Evolutionary conservation across 2,888 invertebrate genomes (phyloP).

Genomic region (Mythimna lalbum): DNA sequence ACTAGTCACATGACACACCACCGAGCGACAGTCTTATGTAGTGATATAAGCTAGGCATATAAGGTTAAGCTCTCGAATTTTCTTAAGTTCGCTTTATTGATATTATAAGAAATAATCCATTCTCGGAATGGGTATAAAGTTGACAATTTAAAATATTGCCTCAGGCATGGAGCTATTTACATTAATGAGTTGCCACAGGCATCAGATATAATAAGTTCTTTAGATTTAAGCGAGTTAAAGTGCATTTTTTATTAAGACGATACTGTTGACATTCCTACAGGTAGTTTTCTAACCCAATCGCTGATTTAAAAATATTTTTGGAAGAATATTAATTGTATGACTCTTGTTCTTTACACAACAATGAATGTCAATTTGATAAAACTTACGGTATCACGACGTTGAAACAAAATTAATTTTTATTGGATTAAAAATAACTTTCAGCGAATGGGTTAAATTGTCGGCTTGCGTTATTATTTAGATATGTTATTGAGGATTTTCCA

Average conservation of each 20-base stretch:
- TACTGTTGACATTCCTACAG: conserved; percentile 34
- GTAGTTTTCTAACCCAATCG: conserved; percentile 7
- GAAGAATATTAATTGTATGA: not conserved
- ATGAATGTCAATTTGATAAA: not conserved
- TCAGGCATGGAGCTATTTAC: not conserved
- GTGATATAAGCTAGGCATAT: not conserved
- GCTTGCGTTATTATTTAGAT: not conserved
- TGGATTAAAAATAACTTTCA: not conserved
- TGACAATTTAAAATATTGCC: not conserved
- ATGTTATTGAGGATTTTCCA: too few relatives aligned
- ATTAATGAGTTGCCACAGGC: conserved; percentile 29
- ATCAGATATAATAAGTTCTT: not conserved
- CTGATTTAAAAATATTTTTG: not conserved
- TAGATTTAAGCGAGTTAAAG: conserved; percentile 35
- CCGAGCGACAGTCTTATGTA: conserved; percentile 17
- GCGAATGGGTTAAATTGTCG: conserved; percentile 1
- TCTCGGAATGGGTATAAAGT: not conserved
- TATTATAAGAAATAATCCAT: not conserved
- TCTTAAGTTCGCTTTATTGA: not conserved
- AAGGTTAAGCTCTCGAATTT: not conserved
- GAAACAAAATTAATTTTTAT: not conserved
- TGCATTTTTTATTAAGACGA: not conserved
- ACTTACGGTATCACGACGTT: not conserved
- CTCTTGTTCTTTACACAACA: not conserved
- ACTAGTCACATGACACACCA: conserved; percentile 54